Percentiles rank a stretch among this genome's conserved stretches.
These are phyloP conservation scores for Odontocolon sp. DNA, from an alignment of 2,888 invertebrate species.

Conservation along the genomic window DNA sequence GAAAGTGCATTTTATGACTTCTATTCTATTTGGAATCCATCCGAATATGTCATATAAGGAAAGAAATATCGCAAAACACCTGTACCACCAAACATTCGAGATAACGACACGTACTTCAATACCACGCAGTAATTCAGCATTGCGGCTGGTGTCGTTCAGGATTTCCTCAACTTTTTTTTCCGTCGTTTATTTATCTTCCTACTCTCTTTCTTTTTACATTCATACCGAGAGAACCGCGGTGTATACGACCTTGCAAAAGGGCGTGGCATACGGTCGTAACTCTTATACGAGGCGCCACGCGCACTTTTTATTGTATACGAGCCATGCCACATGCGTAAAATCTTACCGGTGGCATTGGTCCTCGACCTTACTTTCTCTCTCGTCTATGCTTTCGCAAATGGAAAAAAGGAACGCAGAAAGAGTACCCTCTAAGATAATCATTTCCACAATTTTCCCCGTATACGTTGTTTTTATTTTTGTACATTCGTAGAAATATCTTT, in stretches of 20 bases:
- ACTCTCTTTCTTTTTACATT: conserved; percentile 23
- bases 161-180: neutral
- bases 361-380: neutral
- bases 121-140: neutral
- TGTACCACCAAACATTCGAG: conserved; percentile 42
- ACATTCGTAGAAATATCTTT: neutral
- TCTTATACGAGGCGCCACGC: conserved; percentile 32
- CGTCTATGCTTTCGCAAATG: neutral
- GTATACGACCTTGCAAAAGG: conserved; percentile 44
- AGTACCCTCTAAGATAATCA: conserved; percentile 1
- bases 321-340: conserved; percentile 24
- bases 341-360: neutral
- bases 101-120: conserved; percentile 49
- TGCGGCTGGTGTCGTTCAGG: neutral
- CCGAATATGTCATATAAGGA: conserved; percentile 34
- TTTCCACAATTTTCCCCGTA: conserved; percentile 18
- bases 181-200: conserved; percentile 3
- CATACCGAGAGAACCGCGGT: conserved; percentile 8
- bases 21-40: neutral
- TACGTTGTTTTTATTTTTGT: neutral
- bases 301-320: conserved; percentile 29
- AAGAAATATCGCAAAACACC: conserved; percentile 45
- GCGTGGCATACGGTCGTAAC: conserved; percentile 54
- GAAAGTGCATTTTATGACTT: neutral
- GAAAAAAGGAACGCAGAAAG: neutral